Percentiles rank a stretch among this genome's conserved stretches.
These are phyloP conservation scores for Trilocha varians DNA, from an alignment of 2,888 invertebrate species.

Conservation along the genomic window DNA sequence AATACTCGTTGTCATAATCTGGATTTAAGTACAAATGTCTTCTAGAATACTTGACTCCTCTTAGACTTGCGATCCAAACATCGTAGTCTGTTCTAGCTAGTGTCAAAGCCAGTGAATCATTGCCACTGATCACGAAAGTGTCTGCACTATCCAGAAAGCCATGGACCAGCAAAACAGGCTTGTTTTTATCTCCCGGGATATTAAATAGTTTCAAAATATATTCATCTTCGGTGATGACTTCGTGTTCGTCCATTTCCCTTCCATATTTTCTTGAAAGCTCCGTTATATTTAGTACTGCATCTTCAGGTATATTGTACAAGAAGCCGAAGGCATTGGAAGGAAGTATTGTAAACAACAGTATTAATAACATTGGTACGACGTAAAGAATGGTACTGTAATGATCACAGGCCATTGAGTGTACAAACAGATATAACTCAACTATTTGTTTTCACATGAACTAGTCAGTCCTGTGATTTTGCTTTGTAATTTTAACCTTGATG, in stretches of 20 bases:
- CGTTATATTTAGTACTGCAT: slow-evolving; percentile 24
- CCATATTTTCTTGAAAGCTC: slow-evolving; percentile 29
- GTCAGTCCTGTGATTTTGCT: too few relatives aligned
- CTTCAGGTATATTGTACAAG: slow-evolving; percentile 25
- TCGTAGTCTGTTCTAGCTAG: slow-evolving; percentile 68
- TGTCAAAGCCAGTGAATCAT: slow-evolving; percentile 24
- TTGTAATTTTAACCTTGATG: too few relatives aligned
- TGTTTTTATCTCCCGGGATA: slow-evolving; percentile 20
- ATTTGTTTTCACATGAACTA: too few relatives aligned
- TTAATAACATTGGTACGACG: too few relatives aligned
- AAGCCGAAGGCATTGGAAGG: too few relatives aligned
- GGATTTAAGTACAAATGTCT: slow-evolving; percentile 56
- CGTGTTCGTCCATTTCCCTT: slow-evolving; percentile 22
- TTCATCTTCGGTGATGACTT: slow-evolving; percentile 27
- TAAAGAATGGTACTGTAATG: too few relatives aligned
- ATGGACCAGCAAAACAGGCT: slow-evolving; percentile 30
- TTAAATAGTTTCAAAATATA: slow-evolving; percentile 33
- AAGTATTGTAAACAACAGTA: too few relatives aligned
- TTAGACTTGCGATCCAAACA: slow-evolving; percentile 41
- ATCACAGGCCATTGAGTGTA: too few relatives aligned
- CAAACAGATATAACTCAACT: too few relatives aligned
- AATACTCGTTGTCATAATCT: slow-evolving; percentile 41
- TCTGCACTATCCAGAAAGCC: slow-evolving; percentile 31
- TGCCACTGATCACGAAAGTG: slow-evolving; percentile 29
- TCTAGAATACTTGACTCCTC: slow-evolving; percentile 76